Conservation (phyloP, 2,797 vertebrate species). For the Lates japonicus region DNA sequence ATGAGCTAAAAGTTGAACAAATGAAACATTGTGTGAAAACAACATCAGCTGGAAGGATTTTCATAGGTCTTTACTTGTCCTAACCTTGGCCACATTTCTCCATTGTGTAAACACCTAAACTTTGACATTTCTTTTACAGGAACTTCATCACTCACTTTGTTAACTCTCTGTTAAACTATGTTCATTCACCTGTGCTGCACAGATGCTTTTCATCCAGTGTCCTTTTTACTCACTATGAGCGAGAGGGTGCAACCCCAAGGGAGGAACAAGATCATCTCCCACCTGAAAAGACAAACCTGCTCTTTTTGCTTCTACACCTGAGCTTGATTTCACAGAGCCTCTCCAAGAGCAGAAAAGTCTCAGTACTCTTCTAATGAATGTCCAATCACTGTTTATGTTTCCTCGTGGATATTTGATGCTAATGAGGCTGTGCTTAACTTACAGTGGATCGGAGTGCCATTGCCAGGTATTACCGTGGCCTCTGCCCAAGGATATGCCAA, state of each 20-base stretch:
- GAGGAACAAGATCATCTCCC: neutral
- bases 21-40: neutral
- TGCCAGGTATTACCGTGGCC: neutral
- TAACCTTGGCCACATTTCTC: neutral
- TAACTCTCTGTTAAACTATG: neutral
- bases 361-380: no score
- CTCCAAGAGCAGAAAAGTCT: neutral
- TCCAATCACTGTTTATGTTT: neutral
- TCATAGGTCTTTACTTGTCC: neutral
- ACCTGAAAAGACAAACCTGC: neutral
- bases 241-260: neutral
- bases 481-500: constrained; percentile 38
- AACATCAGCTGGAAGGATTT: neutral
- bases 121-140: neutral
- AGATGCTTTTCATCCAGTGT: neutral
- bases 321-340: neutral
- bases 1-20: constrained; percentile 71
- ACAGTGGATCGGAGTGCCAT: neutral
- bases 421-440: neutral
- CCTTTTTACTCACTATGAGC: neutral
- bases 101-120: neutral
- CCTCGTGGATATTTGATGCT: neutral
- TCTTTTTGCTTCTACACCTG: neutral
- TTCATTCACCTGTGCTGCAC: neutral
- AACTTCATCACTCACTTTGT: neutral